phyloP scores from a whole-genome alignment of 2,113 vertebrate species.

The Bucco capensis region DNA sequence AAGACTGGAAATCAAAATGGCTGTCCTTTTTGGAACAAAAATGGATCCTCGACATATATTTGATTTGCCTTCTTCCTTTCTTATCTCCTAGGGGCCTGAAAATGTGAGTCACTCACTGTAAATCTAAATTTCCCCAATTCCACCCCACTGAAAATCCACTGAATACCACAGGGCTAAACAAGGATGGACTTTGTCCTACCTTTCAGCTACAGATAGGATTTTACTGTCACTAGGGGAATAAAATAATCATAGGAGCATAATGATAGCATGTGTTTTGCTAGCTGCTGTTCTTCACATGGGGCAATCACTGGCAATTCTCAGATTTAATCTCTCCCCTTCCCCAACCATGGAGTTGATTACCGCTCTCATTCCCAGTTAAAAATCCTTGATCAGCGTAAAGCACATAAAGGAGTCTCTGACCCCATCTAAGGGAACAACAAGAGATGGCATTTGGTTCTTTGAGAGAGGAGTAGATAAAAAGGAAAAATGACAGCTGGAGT shows the following conservation, averaged over 20 bases:
- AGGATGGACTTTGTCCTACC: slow-evolving; percentile 43
- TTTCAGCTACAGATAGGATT: slow-evolving; percentile 38
- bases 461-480: slow-evolving; percentile 55
- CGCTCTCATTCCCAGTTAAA: slow-evolving; percentile 45
- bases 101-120: not conserved
- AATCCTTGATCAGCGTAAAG: slow-evolving; percentile 56
- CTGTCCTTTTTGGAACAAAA: not conserved
- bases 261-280: slow-evolving; percentile 44
- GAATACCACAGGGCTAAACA: not conserved
- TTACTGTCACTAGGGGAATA: slow-evolving; percentile 50
- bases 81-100: not conserved
- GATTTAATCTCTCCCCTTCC: slow-evolving; percentile 56
- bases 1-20: not conserved
- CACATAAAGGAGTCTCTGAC: slow-evolving; percentile 55
- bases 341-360: slow-evolving; percentile 45
- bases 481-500: slow-evolving; percentile 61
- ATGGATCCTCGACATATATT: not conserved
- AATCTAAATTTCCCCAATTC: not conserved
- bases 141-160: not conserved
- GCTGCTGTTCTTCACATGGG: slow-evolving; percentile 52
- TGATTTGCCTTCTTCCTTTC: not conserved
- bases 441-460: slow-evolving; percentile 62
- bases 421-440: slow-evolving; percentile 54
- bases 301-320: slow-evolving; percentile 54
- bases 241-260: slow-evolving; percentile 55